Conservation (phyloP, 2,888 invertebrate species). For the Eugnorisma glareosa region DNA sequence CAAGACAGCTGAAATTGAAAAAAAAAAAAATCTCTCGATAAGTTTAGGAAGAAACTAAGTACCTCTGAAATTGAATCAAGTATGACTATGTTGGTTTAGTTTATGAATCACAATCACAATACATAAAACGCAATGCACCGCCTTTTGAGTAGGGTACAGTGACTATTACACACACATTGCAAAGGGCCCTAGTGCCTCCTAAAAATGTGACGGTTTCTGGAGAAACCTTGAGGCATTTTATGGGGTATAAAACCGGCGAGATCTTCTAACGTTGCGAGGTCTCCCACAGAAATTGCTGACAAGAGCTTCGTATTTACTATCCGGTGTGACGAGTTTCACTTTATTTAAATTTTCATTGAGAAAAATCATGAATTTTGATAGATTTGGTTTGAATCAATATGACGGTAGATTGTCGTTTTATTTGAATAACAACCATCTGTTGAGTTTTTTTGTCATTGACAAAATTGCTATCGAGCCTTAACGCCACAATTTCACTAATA, state of each 20-base stretch:
- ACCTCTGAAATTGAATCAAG: not conserved
- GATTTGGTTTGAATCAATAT: not conserved
- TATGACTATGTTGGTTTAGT: not conserved
- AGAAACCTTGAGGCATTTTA: not conserved
- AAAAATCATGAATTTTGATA: not conserved
- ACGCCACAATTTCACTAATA: not conserved
- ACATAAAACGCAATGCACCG: not conserved
- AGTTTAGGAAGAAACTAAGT: not conserved
- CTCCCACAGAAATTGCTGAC: not conserved
- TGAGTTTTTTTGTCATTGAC: not conserved
- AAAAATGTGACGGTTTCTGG: not conserved
- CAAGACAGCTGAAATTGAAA: too few species aligned
- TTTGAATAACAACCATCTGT: not conserved
- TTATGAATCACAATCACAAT: not conserved
- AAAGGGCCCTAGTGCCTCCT: not conserved
- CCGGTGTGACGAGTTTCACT: not conserved
- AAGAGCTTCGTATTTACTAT: not conserved
- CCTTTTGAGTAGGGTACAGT: not conserved
- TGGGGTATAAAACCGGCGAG: not conserved
- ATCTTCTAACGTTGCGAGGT: not conserved
- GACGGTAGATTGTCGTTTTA: not conserved
- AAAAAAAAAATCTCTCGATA: too few species aligned
- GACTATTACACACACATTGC: not conserved
- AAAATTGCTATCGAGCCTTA: not conserved
- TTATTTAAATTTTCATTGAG: not conserved